phyloP scores from a whole-genome alignment of 1,140 invertebrate genomes.

The Drosophila parabipectinata region DNA sequence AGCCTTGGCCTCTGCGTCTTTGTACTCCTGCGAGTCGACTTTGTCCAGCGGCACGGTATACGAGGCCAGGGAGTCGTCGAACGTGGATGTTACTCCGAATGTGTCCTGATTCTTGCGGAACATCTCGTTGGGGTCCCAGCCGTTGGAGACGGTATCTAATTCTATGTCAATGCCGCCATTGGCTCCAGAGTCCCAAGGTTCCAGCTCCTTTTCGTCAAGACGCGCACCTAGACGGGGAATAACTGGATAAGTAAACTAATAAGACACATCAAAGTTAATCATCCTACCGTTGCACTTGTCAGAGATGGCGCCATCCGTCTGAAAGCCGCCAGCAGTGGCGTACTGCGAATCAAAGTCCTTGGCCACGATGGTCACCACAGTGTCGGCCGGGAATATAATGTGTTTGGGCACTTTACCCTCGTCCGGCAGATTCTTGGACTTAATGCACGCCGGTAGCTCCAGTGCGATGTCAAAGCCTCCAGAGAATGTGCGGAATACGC shows the following conservation, averaged over 20 bases:
- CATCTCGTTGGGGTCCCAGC: constrained; percentile 98
- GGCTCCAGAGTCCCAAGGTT: constrained; percentile 92
- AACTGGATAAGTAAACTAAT: background rate
- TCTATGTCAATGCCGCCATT: constrained; percentile 88
- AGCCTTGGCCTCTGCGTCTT: constrained; percentile 92
- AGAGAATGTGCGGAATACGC: constrained; percentile 94
- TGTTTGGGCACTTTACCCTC: constrained; percentile 88
- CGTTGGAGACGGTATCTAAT: constrained; percentile 91
- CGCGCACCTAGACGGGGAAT: constrained; percentile 74
- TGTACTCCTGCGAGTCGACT: constrained; percentile 94
- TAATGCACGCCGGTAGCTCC: constrained; percentile 92
- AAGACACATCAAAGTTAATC: background rate
- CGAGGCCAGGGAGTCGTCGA: constrained; percentile 92
- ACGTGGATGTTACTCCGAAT: constrained; percentile 95
- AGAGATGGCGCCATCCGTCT: constrained; percentile 91
- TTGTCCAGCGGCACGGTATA: constrained; percentile 95
- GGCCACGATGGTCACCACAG: constrained; percentile 91
- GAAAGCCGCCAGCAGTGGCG: constrained; percentile 92
- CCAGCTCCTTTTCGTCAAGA: constrained; percentile 91
- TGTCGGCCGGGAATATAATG: constrained; percentile 92
- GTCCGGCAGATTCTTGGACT: constrained; percentile 86
- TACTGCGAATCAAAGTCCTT: constrained; percentile 94
- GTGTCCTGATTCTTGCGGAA: constrained; percentile 95
- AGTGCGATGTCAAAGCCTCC: constrained; percentile 92
- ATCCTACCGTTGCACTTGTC: constrained; percentile 87